Percentiles rank a stretch among this genome's conserved stretches.
Evolutionary conservation across 2,113 vertebrate genomes (phyloP).

Genomic region (Thamnophis sirtalis): DNA sequence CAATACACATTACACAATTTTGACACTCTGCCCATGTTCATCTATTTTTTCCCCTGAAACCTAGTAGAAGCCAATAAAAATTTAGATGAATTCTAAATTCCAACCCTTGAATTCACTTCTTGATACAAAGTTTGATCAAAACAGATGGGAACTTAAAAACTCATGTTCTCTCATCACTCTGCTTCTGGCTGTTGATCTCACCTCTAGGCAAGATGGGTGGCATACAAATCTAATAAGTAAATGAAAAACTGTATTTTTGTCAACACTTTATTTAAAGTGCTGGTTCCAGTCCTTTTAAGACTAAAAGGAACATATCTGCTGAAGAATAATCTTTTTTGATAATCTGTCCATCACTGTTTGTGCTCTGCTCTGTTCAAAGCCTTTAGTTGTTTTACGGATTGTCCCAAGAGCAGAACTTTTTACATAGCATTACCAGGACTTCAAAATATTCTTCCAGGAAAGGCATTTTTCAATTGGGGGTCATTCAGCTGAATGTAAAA

Average conservation of each 20-base stretch:
- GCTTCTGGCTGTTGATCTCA: background rate
- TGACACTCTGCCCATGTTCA: background rate
- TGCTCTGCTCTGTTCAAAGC: background rate
- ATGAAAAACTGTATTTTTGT: background rate
- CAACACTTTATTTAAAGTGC: background rate
- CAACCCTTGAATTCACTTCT: background rate
- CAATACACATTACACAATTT: background rate
- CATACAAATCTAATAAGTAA: background rate
- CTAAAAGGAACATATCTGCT: background rate
- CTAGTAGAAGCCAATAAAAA: background rate
- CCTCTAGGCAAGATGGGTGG: background rate
- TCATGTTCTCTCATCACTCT: background rate
- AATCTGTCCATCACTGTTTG: background rate
- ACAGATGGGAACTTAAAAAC: background rate
- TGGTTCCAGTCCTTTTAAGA: background rate
- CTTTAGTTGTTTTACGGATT: background rate
- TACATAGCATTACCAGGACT: background rate
- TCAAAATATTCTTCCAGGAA: background rate
- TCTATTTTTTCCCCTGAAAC: background rate
- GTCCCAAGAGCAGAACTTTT: background rate
- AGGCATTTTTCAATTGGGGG: background rate
- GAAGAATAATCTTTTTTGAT: background rate
- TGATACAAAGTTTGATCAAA: background rate
- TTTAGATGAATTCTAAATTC: background rate
- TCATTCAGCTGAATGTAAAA: background rate